A percentile compares a stretch with the other conserved stretches of the same genome.
Conservation (phyloP, 1,140 invertebrate genomes). For the Drosophila nebulosa region DNA sequence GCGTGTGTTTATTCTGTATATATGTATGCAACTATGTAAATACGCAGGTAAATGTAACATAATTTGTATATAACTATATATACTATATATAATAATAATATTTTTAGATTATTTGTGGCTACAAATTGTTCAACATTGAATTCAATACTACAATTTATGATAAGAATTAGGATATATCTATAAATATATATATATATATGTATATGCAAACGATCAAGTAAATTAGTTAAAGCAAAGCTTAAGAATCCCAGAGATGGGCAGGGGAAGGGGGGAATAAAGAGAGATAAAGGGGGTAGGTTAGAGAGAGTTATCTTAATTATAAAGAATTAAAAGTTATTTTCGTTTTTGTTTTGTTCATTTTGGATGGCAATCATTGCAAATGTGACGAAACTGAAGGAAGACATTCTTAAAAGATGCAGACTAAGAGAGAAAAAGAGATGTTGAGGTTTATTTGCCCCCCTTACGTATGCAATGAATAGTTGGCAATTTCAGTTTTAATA, state of each 20-base stretch:
- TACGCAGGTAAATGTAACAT: constrained; percentile 71
- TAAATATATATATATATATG: constrained; percentile 11
- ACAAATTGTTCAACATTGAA: constrained; percentile 71
- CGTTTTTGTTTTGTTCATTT: no score
- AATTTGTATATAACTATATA: constrained; percentile 56
- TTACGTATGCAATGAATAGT: no score
- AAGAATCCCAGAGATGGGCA: constrained; percentile 14
- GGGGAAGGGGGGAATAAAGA: background rate
- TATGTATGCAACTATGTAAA: constrained; percentile 67
- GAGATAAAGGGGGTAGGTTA: background rate
- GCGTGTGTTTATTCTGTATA: constrained; percentile 46
- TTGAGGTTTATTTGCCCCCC: no score
- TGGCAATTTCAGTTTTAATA: no score
- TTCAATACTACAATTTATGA: constrained; percentile 68
- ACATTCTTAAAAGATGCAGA: constrained; percentile 1
- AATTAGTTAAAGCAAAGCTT: constrained; percentile 65
- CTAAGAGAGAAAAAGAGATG: no score
- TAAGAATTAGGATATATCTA: constrained; percentile 40
- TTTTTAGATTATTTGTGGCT: constrained; percentile 65
- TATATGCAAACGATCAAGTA: constrained; percentile 52
- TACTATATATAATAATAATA: constrained; percentile 19
- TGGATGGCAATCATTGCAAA: constrained; percentile 73
- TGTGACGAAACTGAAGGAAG: constrained; percentile 40
- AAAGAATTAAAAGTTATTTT: constrained; percentile 17
- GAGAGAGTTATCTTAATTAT: constrained; percentile 9